Conservation (phyloP, 2,113 vertebrate genomes). For the Ctenomys sociabilis region DNA sequence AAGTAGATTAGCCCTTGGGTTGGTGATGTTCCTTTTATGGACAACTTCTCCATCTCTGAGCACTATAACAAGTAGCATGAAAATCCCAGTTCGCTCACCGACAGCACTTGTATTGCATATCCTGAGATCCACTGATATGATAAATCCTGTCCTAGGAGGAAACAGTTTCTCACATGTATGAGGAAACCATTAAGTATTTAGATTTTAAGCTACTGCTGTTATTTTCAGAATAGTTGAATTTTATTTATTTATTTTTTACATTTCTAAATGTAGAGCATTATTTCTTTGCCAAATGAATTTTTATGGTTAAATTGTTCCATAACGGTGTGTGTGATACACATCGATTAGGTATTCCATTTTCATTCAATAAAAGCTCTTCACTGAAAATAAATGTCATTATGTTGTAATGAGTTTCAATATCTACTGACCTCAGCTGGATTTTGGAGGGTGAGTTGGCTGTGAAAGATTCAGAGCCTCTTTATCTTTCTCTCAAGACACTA, state of each 20-base stretch:
- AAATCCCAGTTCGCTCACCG: background rate
- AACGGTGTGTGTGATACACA: background rate
- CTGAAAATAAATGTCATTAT: slow-evolving; percentile 71
- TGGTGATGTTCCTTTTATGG: background rate
- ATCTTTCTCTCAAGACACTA: slow-evolving; percentile 66
- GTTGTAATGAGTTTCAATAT: slow-evolving; percentile 70
- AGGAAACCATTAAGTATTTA: background rate
- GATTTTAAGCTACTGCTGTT: background rate
- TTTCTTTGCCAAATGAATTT: background rate
- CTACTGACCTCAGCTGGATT: slow-evolving; percentile 71
- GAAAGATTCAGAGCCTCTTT: slow-evolving; percentile 52
- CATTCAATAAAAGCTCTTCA: slow-evolving; percentile 69
- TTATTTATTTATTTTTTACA: background rate
- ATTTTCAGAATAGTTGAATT: background rate
- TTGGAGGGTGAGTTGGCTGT: slow-evolving; percentile 52
- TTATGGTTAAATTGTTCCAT: slow-evolving; percentile 36
- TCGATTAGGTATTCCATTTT: slow-evolving; percentile 70
- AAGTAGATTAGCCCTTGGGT: background rate
- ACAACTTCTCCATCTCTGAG: background rate
- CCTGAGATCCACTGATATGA: background rate
- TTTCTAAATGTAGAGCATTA: background rate
- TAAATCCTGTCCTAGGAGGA: background rate
- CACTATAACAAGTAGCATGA: background rate
- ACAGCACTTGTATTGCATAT: background rate
- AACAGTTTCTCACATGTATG: background rate